Evolutionary conservation across 2,888 invertebrate genomes (phyloP), one percentile per base, ranked within the genome.

Genomic region (Orthonychiurus folsomi): DNA sequence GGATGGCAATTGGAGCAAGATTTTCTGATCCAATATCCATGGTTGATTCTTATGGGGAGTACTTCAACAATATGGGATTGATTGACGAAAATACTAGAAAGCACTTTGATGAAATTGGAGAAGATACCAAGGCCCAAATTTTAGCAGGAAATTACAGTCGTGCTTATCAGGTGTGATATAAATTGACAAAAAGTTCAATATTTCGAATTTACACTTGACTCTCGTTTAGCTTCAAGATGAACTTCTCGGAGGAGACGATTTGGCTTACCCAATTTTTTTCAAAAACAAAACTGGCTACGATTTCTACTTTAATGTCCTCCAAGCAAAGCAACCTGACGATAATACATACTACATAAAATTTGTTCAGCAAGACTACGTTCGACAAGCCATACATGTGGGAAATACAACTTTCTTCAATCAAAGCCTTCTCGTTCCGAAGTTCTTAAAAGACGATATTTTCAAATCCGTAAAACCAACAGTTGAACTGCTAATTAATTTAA

Each of bases 341-440:
- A 20, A 56, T 21, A n/a, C 23, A 20, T 78, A 76, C 3, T 53
- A 63, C 48, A 73, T 73, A 64, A 78, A 81, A 1, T 87, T 83
- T 80, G 76, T 85, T 67, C 86, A 86, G 72, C 79, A 79, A 50
- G 77, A 78, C 53, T 79, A 81, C 50, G 82, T 88, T 0, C 81
- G 92, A 1, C 82, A 80, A 59, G 85, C 86, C 0, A 86, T 94
- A 64, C 93, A 94, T 76, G 93, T 94, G 0, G 93, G 93, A 1
- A 85, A 88, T 71, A 77, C 82, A 27, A 81, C 86, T 0, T 25
- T 24, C n/a, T 93, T 88, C 75, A 80, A 86, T 73, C 81, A 81
- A 47, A 74, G 73, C 3, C n/a, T 18, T 28, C 2, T 21, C 12
- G 93, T 92, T 0, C 88, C 89, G 75, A 73, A 80, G 3, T 81